These are phyloP conservation scores for Ommatoiulus sabulosus DNA, from an alignment of 2,888 invertebrate species.

Conservation along the genomic window DNA sequence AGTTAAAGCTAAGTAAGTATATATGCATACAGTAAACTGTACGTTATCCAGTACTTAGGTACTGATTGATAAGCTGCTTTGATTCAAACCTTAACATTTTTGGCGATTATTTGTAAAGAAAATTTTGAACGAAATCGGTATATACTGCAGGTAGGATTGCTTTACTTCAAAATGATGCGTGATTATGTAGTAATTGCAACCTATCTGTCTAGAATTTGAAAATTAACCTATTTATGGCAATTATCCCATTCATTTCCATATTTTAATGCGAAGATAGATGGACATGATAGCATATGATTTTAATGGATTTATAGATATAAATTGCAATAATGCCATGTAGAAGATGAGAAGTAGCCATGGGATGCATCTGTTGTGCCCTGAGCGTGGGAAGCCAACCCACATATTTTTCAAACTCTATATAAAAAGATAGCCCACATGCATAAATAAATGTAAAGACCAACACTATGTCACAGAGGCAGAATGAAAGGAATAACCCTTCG, in stretches of 20 bases:
- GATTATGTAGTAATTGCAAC: no score
- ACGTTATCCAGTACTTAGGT: no score
- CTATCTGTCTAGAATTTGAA: no score
- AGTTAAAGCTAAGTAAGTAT: no score
- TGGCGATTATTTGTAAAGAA: no score
- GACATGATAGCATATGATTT: neutral
- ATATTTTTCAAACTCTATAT: neutral
- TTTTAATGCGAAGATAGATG: neutral
- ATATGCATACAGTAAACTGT: no score
- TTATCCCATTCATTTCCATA: neutral
- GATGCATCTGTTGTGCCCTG: conserved; percentile 24
- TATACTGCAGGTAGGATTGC: no score
- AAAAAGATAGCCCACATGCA: conserved; percentile 39
- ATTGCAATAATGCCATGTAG: no score
- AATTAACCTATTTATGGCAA: neutral
- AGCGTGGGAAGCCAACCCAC: conserved; percentile 36
- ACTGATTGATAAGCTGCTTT: no score
- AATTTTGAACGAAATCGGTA: no score
- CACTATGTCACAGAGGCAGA: neutral
- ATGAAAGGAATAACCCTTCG: conserved; percentile 32
- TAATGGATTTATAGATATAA: neutral
- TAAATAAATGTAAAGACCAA: neutral
- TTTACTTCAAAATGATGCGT: no score
- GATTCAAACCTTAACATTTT: no score
- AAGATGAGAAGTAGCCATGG: neutral